phyloP scores from a whole-genome alignment of 2,888 invertebrate species.

The Chrysotoxum bicinctum region DNA sequence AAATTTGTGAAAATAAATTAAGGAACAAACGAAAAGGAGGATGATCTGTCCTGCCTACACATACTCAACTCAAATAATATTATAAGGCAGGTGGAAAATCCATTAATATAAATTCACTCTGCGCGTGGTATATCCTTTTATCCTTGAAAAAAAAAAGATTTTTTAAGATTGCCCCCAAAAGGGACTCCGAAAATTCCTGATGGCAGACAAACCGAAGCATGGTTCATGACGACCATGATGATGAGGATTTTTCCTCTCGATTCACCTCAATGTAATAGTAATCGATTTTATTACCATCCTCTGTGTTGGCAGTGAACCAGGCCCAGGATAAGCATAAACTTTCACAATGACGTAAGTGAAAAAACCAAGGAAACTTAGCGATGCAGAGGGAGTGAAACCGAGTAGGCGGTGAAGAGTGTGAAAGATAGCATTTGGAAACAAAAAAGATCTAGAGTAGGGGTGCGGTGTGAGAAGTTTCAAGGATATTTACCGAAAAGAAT shows the following conservation, averaged over 20 bases:
- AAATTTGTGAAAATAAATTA: background rate
- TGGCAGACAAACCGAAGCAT: background rate
- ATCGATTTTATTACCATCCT: slow-evolving; percentile 68
- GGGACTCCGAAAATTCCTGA: slow-evolving; percentile 24
- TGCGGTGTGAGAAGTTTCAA: slow-evolving; percentile 43
- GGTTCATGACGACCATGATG: slow-evolving; percentile 10
- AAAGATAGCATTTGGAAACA: slow-evolving; percentile 25
- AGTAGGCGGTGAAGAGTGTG: slow-evolving; percentile 2
- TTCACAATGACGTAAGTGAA: slow-evolving; percentile 44
- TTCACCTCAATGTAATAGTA: slow-evolving; percentile 62
- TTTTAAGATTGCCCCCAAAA: slow-evolving; percentile 33
- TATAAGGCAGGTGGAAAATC: slow-evolving; percentile 44
- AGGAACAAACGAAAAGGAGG: slow-evolving; percentile 15
- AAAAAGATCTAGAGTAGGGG: background rate
- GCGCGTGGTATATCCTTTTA: slow-evolving; percentile 37
- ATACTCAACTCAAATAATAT: background rate
- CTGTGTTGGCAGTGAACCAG: slow-evolving; percentile 23
- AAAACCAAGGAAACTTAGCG: background rate
- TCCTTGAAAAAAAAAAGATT: slow-evolving; percentile 1
- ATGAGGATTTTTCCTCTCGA: slow-evolving; percentile 48
- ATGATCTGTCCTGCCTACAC: slow-evolving; percentile 17
- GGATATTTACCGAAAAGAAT: slow-evolving; percentile 54
- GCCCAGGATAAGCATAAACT: slow-evolving; percentile 55
- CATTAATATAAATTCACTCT: slow-evolving; percentile 54
- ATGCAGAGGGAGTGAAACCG: background rate